Evolutionary conservation across 2,113 vertebrate genomes (phyloP), one percentile per base, ranked within the genome.

Genomic region (Pogonocichla stellata): DNA sequence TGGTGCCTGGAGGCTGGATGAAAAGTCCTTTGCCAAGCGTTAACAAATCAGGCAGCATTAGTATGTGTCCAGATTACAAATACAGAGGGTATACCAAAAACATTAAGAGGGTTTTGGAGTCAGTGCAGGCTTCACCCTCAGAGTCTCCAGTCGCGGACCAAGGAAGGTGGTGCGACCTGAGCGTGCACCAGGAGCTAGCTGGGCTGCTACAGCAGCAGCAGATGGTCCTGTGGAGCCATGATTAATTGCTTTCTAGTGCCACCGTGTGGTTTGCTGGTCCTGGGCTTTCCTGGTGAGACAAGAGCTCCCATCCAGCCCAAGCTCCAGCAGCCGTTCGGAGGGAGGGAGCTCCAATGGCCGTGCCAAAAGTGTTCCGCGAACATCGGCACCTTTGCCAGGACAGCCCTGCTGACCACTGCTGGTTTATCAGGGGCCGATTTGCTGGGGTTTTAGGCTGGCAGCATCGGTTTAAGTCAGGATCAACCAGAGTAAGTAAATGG

Each of bases 211-310:
- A 7, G 56, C 36, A 7, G 58, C 57, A 13, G 43, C 57, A 8
- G 43, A 53, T 1, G 72, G 72, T 6, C 20, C 9, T 5, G 42
- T 5, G 28, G 24, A 62, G 62, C 84, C 19, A 19, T 71, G 56
- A 93, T 97, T 91, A 72, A 93, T 86, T 94, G 94, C 50, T 96
- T 75, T 74, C 61, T 61, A 94, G 95, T 96, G 97, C 97, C 95
- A 93, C 93, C 96, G 31, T 86, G 95, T 97, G 96, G 96, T 40
- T 36, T 72, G 72, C 38, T 0, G 7, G 3, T 14, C 40, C 38
- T 2, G 14, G 40, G 5, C 4, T 43, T 28, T 28, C 40, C 18
- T 4, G 7, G 20, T 2, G 11, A 20, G 9, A 15, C 4, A 5
- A 7, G 29, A 14, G 29, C 13, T 51, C 22, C 22, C 6, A 5